Conservation (phyloP, 1,140 invertebrate genomes). For the Drosophila carrolli region DNA sequence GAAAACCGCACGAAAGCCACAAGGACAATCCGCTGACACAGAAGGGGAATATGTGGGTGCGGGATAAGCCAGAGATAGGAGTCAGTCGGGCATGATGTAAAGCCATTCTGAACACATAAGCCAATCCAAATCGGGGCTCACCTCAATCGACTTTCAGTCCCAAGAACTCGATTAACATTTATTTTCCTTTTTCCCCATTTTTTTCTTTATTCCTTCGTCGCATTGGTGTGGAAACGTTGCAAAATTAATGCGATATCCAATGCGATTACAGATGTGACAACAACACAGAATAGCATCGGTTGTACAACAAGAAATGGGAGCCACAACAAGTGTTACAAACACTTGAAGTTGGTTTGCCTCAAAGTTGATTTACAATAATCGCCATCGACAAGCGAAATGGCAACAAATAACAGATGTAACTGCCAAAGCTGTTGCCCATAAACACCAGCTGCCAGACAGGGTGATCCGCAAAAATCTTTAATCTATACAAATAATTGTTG, state of each 20-base stretch:
- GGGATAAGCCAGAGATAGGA: not conserved
- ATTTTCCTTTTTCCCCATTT: slow-evolving; percentile 14
- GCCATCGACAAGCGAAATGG: slow-evolving; percentile 43
- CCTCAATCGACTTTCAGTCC: slow-evolving; percentile 39
- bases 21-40: slow-evolving; percentile 10
- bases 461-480: not conserved
- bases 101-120: slow-evolving; percentile 17
- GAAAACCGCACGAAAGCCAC: slow-evolving; percentile 13
- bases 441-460: slow-evolving; percentile 45
- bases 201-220: slow-evolving; percentile 8
- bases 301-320: slow-evolving; percentile 5
- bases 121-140: slow-evolving; percentile 25
- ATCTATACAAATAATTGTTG: not conserved
- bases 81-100: slow-evolving; percentile 3
- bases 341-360: slow-evolving; percentile 33
- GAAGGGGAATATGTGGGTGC: no score
- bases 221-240: slow-evolving; percentile 49
- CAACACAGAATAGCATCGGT: slow-evolving; percentile 9
- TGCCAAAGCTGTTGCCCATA: slow-evolving; percentile 38
- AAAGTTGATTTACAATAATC: slow-evolving; percentile 68
- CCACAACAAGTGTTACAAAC: slow-evolving; percentile 29
- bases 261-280: slow-evolving; percentile 46
- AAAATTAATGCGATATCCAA: slow-evolving; percentile 66
- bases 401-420: slow-evolving; percentile 37
- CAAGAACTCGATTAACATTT: slow-evolving; percentile 50